phyloP scores from a whole-genome alignment of 2,797 vertebrate species.

The Pseudochirops cupreus region DNA sequence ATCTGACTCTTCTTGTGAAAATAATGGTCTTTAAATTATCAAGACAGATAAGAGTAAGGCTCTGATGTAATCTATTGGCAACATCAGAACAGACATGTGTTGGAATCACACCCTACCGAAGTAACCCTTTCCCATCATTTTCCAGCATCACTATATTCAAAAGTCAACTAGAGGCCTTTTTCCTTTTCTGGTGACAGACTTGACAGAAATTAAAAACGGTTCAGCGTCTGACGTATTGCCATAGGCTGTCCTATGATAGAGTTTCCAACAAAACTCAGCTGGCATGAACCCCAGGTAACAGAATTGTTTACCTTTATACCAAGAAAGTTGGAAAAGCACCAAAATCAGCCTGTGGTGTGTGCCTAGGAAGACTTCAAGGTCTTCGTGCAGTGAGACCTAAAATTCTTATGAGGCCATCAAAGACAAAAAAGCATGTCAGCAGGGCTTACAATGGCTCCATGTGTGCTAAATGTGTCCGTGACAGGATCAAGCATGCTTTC shows the following conservation, averaged over 20 bases:
- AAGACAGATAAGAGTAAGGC: background rate
- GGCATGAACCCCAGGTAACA: background rate
- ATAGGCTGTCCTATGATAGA: background rate
- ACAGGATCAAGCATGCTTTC: background rate
- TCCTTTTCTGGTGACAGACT: too few relatives aligned
- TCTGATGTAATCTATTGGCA: background rate
- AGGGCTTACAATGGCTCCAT: background rate
- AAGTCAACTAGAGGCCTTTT: background rate
- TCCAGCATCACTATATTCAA: background rate
- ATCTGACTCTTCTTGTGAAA: background rate
- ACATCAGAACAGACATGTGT: background rate
- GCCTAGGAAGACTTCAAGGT: background rate
- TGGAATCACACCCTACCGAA: background rate
- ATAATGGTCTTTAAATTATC: background rate
- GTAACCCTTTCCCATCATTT: background rate
- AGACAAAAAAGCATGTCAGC: background rate
- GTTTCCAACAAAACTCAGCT: background rate
- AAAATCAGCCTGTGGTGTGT: background rate
- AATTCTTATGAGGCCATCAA: background rate
- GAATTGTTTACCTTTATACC: background rate
- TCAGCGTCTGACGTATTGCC: background rate
- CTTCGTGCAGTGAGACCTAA: background rate
- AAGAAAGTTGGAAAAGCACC: background rate
- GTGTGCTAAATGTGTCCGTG: fast-evolving
- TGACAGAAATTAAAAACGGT: too few relatives aligned